Evolutionary conservation across 2,797 vertebrate genomes (phyloP).

Genomic region (Taenioides sp.): DNA sequence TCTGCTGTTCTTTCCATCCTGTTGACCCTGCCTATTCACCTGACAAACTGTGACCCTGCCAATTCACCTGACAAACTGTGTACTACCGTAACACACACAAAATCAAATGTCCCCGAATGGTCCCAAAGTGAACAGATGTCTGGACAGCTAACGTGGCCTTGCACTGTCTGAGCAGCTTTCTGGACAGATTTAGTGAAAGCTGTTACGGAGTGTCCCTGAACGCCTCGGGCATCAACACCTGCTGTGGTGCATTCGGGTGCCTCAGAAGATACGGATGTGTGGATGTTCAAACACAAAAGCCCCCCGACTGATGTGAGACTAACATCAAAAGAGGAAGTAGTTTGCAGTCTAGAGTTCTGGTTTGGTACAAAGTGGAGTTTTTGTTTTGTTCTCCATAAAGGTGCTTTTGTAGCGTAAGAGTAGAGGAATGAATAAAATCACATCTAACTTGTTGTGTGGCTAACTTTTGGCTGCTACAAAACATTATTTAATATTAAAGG

Average conservation of each 20-base stretch:
- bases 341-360: neutral
- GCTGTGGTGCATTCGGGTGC: constrained; percentile 1
- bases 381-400: neutral
- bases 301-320: neutral
- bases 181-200: constrained; percentile 12
- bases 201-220: constrained; percentile 9
- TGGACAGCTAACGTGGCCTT: constrained; percentile 6
- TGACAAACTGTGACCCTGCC: neutral
- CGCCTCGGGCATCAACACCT: constrained; percentile 9
- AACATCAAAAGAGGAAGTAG: neutral
- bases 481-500: neutral
- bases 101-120: neutral
- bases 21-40: neutral
- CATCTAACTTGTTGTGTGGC: neutral
- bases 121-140: constrained; percentile 7
- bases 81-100: neutral
- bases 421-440: neutral
- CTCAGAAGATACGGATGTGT: neutral
- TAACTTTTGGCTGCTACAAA: neutral
- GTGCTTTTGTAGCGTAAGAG: neutral
- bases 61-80: neutral
- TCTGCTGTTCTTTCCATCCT: neutral
- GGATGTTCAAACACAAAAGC: constrained; percentile 4
- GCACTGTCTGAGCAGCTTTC: constrained; percentile 5
- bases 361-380: neutral